A percentile compares a stretch with the other conserved stretches of the same genome.
These are phyloP conservation scores for Podargus strigoides DNA, from an alignment of 2,797 vertebrate genomes.

Conservation along the genomic window DNA sequence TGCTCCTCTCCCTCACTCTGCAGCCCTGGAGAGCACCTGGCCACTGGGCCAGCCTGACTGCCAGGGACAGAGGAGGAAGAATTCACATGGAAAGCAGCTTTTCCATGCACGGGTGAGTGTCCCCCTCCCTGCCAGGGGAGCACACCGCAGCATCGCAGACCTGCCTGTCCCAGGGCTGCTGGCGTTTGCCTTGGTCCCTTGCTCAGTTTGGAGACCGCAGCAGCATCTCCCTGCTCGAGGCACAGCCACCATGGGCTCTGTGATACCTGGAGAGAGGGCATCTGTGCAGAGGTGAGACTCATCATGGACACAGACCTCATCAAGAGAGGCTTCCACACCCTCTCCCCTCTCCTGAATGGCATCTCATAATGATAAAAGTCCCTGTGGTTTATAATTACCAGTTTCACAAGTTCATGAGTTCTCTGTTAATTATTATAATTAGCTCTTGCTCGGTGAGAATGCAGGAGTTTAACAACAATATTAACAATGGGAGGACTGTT, in stretches of 20 bases:
- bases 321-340: not conserved
- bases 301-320: not conserved
- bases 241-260: accelerated
- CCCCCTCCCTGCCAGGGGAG: not conserved
- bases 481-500: constrained; percentile 69
- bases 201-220: not conserved
- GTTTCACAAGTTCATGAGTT: constrained; percentile 81
- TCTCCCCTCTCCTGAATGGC: constrained; percentile 37
- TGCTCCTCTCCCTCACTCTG: too few relatives aligned
- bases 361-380: constrained; percentile 75
- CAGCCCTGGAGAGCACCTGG: not conserved
- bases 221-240: not conserved
- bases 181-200: not conserved
- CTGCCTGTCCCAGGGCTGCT: not conserved
- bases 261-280: not conserved
- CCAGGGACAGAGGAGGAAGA: not conserved
- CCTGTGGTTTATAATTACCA: constrained; percentile 78
- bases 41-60: too few relatives aligned
- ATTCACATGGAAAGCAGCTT: not conserved
- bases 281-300: not conserved
- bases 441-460: constrained; percentile 71
- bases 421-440: constrained; percentile 83
- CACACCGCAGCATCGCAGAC: too few relatives aligned
- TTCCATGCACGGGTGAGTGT: not conserved
- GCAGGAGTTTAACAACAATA: constrained; percentile 76